These are phyloP conservation scores for Chironex yamaguchii DNA, from an alignment of 30 jellyfish, hydroid and myxozoan genomes.

Conservation along the genomic window DNA sequence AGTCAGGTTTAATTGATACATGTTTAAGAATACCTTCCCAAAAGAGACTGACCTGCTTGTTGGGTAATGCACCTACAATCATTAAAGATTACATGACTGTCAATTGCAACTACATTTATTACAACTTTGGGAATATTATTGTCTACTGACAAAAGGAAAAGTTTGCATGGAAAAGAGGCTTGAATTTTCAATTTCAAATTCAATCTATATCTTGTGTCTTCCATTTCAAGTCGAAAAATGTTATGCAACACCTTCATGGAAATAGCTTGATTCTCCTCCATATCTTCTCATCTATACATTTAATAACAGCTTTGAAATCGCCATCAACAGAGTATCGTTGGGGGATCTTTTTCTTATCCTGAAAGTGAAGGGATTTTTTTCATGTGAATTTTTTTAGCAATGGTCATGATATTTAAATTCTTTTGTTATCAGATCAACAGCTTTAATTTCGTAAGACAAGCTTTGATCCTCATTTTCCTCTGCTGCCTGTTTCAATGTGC, in stretches of 20 bases:
- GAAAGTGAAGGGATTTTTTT: neutral
- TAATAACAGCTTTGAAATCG: neutral
- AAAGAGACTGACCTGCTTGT: constrained; percentile 59
- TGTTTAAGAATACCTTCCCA: constrained; percentile 21
- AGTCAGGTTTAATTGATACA: neutral
- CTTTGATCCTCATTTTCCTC: neutral
- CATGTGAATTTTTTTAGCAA: neutral
- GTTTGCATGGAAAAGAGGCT: neutral
- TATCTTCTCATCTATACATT: neutral
- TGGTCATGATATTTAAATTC: neutral
- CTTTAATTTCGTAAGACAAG: neutral
- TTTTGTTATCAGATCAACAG: neutral
- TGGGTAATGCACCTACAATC: constrained; percentile 24
- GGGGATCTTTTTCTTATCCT: neutral
- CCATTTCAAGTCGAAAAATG: neutral
- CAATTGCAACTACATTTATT: constrained; percentile 24
- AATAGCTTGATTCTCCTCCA: neutral
- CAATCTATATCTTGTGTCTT: neutral
- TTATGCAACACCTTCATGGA: neutral
- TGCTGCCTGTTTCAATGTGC: neutral
- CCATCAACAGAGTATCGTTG: neutral
- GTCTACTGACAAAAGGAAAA: neutral
- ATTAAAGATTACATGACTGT: constrained; percentile 8
- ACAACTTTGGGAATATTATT: constrained; percentile 1
- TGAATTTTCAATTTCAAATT: neutral